Percentiles rank a stretch among this genome's conserved stretches.
Conservation (phyloP, 2,113 vertebrate genomes). For the Stomatorhinus ivindoensis region DNA sequence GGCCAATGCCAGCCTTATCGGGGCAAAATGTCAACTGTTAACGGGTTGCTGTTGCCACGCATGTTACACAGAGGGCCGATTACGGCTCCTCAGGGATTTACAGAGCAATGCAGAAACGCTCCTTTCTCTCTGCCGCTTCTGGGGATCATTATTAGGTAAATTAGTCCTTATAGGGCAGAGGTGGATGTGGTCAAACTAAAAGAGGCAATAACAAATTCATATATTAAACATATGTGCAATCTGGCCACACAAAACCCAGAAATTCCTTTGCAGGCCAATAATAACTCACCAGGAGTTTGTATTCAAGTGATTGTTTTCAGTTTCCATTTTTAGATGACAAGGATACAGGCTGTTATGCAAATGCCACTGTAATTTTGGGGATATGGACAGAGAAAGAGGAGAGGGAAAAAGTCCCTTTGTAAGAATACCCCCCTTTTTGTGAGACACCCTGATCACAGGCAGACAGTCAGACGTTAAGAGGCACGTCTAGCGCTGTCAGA, state of each 20-base stretch:
- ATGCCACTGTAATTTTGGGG: slow-evolving; percentile 16
- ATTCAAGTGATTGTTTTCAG: neutral
- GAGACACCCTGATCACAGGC: neutral
- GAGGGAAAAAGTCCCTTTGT: neutral
- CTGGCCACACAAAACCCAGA: neutral
- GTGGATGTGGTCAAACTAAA: neutral
- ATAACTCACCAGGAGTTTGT: neutral
- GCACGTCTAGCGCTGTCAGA: neutral
- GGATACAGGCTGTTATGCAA: slow-evolving; percentile 35
- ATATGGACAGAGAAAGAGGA: neutral
- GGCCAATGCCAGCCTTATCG: neutral
- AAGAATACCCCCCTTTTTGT: neutral
- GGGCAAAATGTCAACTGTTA: neutral
- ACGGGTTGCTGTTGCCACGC: neutral
- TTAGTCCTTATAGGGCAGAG: neutral
- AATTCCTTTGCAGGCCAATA: neutral
- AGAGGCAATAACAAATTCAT: neutral
- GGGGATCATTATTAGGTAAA: neutral
- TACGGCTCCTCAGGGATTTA: neutral
- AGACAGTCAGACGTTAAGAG: neutral
- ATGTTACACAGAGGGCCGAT: neutral
- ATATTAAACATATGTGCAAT: neutral
- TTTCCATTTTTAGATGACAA: neutral
- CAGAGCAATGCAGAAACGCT: neutral
- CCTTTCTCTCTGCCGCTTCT: neutral